Evolutionary conservation across 1,140 invertebrate genomes (phyloP).

Genomic region (Conus ventricosus): DNA sequence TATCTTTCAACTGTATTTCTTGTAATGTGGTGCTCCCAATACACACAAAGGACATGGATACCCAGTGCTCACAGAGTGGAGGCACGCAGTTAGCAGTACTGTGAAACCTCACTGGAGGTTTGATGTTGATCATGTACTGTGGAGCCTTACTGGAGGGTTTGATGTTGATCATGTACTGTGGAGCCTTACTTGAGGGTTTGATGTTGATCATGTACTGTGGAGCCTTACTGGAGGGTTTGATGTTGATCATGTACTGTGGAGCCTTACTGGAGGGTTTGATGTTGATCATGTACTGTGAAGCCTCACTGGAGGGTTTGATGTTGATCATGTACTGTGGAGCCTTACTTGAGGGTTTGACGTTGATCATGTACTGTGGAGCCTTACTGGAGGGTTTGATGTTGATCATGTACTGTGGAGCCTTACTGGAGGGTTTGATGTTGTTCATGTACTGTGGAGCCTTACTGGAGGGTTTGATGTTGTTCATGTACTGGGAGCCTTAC

Average conservation of each 20-base stretch:
- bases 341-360: slow-evolving; percentile 5
- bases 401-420: not conserved
- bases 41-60: too few relatives aligned
- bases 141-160: too few relatives aligned
- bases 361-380: slow-evolving; percentile 10
- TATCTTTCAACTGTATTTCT: too few relatives aligned
- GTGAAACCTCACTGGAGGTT: slow-evolving; percentile 14
- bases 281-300: slow-evolving; percentile 79
- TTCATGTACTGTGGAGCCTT: too few relatives aligned
- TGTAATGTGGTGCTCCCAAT: too few relatives aligned
- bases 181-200: slow-evolving; percentile 76
- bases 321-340: slow-evolving; percentile 64
- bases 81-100: not conserved
- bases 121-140: not conserved
- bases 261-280: too few relatives aligned
- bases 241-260: not conserved
- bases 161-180: slow-evolving; percentile 75
- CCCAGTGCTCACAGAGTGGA: too few relatives aligned
- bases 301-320: slow-evolving; percentile 71
- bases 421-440: too few relatives aligned
- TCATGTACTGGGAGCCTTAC: too few relatives aligned
- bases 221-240: not conserved
- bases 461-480: too few relatives aligned
- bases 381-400: slow-evolving; percentile 22
- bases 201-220: too few relatives aligned